A percentile compares a stretch with the other conserved stretches of the same genome.
Conservation (phyloP, 2,113 vertebrate genomes). For the Mungos mungo region DNA sequence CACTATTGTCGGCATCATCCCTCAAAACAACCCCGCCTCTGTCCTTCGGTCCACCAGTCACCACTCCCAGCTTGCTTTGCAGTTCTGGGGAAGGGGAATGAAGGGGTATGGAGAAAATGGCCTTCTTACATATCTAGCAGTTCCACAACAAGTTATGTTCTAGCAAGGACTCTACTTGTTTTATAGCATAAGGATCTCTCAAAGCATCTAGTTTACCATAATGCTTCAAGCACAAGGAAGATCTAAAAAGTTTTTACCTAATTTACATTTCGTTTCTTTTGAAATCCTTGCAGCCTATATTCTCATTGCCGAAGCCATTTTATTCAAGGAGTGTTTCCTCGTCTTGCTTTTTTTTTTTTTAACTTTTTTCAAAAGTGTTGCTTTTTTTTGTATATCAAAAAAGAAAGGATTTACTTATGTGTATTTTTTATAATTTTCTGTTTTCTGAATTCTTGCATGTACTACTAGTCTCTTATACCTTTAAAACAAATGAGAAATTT, state of each 20-base stretch:
- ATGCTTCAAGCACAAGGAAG: neutral
- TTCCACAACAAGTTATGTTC: neutral
- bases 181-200: neutral
- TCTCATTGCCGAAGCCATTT: neutral
- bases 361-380: neutral
- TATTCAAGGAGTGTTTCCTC: neutral
- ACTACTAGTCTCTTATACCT: neutral
- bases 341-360: neutral
- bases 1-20: neutral
- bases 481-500: neutral
- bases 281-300: neutral
- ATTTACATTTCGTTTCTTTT: neutral
- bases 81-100: neutral
- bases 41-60: neutral
- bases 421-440: conserved; percentile 42
- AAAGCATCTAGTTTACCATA: neutral
- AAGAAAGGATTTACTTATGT: neutral
- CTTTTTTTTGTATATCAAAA: conserved; percentile 25
- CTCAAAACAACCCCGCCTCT: neutral
- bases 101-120: neutral
- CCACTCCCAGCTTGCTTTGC: neutral
- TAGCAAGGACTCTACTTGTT: neutral
- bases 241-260: conserved; percentile 22
- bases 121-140: neutral
- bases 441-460: conserved; percentile 2